Base-by-base conservation (phyloP, 2,888 invertebrate genomes). In the Amblyjoppa proteus region DNA sequence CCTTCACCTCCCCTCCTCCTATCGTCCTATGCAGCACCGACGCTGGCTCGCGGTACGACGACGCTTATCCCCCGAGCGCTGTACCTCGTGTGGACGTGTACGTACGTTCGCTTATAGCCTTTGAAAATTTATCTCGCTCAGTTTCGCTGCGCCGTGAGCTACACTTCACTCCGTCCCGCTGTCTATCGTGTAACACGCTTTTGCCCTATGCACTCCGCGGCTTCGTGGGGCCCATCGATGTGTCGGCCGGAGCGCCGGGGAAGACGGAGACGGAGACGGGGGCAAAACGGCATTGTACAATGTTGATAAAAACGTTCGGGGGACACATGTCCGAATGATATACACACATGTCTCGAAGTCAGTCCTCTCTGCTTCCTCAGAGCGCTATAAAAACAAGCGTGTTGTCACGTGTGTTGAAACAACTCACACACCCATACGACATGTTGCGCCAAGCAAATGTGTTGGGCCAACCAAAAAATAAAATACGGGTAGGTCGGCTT, bases 21-120 rank as follows among this genome's bases (percentile, higher is more conserved):
- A 84, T 76, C 81, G 41, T 41, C 71, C 83, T 85, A 77, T 78
- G 56, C 77, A 76, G 73, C 61, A 77, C 66, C 61, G 68, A 80
- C 76, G 78, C 76, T 79, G 70, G 81, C 58, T 75, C 81, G 58
- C 81, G 69, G 70, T 49, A 41, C 70, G 68, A 84, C 69, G 84
- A 77, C 73, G 85, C 64, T 85, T 83, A 83, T 85, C 76, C 82
- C 86, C 76, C 85, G 83, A 83, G 80, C 83, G 79, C 64, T 80
- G 71, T 58, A 25, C 58, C 28, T 49, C 25, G 58, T 4, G 56
- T 71, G 66, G 64, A 64, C 58, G 49, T 77, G 66, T 76, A 79
- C 56, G 61, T 64, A 71, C 76, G 64, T 76, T 78, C 16, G 79
- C 74, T 77, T 66, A 66, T 69, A 56, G 79, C 75, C 75, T 85